Evolutionary conservation across 92 coral and sea anemone species (phyloP).

Genomic region (Porites cylindrica): DNA sequence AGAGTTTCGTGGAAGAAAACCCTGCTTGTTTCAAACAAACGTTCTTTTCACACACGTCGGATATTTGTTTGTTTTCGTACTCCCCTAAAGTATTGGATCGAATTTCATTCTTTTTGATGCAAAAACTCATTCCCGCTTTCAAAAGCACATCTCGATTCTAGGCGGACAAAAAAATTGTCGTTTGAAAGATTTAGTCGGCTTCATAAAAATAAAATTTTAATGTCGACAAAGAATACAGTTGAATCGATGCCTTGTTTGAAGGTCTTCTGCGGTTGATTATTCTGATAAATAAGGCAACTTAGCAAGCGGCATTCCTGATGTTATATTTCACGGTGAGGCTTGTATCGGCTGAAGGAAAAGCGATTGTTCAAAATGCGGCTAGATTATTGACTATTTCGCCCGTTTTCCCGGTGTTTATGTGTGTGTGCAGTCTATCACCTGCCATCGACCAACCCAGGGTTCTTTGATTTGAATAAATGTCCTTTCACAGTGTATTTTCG

Average conservation of each 20-base stretch:
- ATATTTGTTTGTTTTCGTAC: slow-evolving; percentile 15
- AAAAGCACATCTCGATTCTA: neutral
- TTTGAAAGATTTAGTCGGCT: neutral
- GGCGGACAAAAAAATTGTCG: slow-evolving; percentile 3
- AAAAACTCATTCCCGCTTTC: neutral
- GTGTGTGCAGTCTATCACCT: slow-evolving; percentile 30
- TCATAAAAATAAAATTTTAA: slow-evolving; percentile 34
- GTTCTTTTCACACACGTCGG: neutral
- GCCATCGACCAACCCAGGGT: slow-evolving; percentile 1
- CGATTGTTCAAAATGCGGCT: neutral
- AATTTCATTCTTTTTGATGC: neutral
- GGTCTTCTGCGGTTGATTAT: slow-evolving; percentile 28
- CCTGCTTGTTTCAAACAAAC: neutral
- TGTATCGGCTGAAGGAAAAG: slow-evolving; percentile 4
- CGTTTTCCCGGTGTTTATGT: slow-evolving; percentile 1
- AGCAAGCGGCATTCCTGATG: slow-evolving; percentile 7
- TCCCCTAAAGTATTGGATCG: neutral
- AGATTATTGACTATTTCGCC: neutral
- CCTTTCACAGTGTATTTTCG: slow-evolving; percentile 2
- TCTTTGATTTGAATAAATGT: slow-evolving; percentile 44
- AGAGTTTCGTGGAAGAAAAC: neutral
- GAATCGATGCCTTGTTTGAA: slow-evolving; percentile 11
- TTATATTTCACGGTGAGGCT: neutral
- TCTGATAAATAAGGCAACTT: slow-evolving; percentile 15
- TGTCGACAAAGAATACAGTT: slow-evolving; percentile 20